Conservation (phyloP, 1,140 invertebrate genomes). For the Drosophila serrata region DNA sequence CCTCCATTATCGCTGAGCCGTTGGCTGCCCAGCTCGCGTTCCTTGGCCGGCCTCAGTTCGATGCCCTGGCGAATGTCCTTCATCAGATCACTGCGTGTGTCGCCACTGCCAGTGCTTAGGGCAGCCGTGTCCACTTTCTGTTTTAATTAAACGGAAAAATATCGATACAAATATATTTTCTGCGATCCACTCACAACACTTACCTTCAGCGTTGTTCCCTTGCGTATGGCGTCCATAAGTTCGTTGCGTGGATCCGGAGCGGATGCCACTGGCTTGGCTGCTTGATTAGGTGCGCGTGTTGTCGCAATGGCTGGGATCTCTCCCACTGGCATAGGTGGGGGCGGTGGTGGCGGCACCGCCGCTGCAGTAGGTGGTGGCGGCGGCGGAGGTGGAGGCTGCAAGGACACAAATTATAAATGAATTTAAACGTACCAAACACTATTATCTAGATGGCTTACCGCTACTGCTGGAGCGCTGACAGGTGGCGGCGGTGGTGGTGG, state of each 20-base stretch:
- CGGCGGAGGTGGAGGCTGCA: slow-evolving; percentile 78
- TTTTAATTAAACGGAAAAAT: slow-evolving; percentile 9
- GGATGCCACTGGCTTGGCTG: slow-evolving; percentile 43
- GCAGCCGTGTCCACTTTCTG: slow-evolving; percentile 88
- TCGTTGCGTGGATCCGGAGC: slow-evolving; percentile 87
- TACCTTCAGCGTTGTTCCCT: slow-evolving; percentile 89
- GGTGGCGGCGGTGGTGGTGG: slow-evolving; percentile 69
- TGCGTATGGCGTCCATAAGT: slow-evolving; percentile 92
- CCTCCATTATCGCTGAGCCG: slow-evolving; percentile 63
- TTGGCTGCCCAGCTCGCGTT: slow-evolving; percentile 69
- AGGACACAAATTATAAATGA: neutral
- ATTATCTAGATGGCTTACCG: slow-evolving; percentile 54
- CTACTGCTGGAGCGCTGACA: slow-evolving; percentile 67
- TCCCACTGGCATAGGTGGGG: slow-evolving; percentile 77
- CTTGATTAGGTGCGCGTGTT: slow-evolving; percentile 61
- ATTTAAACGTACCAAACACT: neutral
- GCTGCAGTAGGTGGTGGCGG: slow-evolving; percentile 61
- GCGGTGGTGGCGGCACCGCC: slow-evolving; percentile 75
- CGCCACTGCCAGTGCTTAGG: slow-evolving; percentile 75
- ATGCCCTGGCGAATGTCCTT: slow-evolving; percentile 93
- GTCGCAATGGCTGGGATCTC: slow-evolving; percentile 75
- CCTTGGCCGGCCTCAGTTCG: slow-evolving; percentile 88
- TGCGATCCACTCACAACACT: slow-evolving; percentile 6
- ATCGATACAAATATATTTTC: too few relatives aligned
- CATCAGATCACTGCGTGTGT: slow-evolving; percentile 90